phyloP scores from a whole-genome alignment of 2,113 vertebrate genomes.

The Psephotus haematonotus region DNA sequence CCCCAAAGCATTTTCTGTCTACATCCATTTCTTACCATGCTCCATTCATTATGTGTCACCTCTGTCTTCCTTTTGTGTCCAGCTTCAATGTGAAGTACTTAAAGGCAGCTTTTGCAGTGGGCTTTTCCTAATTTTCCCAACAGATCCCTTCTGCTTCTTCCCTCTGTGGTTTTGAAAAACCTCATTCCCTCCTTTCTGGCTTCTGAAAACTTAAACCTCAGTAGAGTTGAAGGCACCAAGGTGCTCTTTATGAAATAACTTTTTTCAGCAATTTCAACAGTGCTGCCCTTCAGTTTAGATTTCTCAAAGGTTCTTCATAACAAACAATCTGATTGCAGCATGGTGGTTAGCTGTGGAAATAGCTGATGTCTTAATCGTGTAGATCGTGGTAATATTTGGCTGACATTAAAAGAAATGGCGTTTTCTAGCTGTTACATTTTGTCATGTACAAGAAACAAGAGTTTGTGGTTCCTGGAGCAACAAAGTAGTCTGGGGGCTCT shows the following conservation, averaged over 20 bases:
- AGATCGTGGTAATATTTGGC: background rate
- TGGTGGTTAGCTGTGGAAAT: background rate
- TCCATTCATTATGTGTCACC: background rate
- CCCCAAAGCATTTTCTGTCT: background rate
- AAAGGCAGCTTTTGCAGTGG: background rate
- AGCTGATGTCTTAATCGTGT: background rate
- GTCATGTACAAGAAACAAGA: background rate
- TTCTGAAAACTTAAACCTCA: background rate
- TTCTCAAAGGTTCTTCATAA: constrained; percentile 11
- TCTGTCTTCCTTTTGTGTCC: background rate
- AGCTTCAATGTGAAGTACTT: background rate
- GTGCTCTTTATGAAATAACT: background rate
- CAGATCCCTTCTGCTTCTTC: background rate
- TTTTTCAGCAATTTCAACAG: background rate
- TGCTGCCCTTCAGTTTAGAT: background rate
- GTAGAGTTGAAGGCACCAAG: background rate
- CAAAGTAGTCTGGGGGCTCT: background rate
- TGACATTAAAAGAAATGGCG: background rate
- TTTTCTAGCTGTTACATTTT: background rate
- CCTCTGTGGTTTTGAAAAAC: background rate
- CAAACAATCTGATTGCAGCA: background rate
- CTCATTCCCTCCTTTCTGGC: background rate
- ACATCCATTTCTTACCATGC: background rate
- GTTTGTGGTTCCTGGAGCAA: background rate
- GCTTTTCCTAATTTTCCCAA: background rate